Base-by-base conservation (phyloP, 2,797 vertebrate species). In the Scolopax bukidnonensis region DNA sequence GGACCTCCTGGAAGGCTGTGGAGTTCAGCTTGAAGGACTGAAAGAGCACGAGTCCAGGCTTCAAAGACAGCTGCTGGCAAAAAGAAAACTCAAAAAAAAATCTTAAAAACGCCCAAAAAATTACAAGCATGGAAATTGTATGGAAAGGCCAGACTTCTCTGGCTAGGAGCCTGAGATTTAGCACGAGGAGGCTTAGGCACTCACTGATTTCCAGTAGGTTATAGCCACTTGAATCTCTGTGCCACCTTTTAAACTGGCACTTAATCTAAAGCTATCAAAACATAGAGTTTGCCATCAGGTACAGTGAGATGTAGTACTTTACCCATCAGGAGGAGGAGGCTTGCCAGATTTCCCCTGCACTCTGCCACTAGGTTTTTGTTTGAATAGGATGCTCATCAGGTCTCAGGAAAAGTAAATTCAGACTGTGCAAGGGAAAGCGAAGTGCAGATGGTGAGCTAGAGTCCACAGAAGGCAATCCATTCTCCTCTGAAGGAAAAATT, bases 401-500 rank as follows among this genome's bases (percentile, higher is more conserved):
- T 33, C 73, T 82, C 32, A 47, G 64, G 73, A 92, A 94, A 73
- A 74, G 59, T 40, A 87, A 86, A 87, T 75, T 91, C 45, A 93
- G 87, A n/a, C 53, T 71, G 33, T 84, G 53, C 23, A 38, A 84
- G 21, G 30, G n/a, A 90, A 95, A 65, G 57, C 47, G 79, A 90
- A 86, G 57, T 33, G 67, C 85, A 92, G 84, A 69, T 87, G 74
- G 64, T 0, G 0, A 79, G 17, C 43, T 41, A 12, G 60, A 91
- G 56, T 30, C 41, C 80, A 18, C 16, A 77, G 77, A 71, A 87
- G 60, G 56, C 70, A 88, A 65, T 41, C 32, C 21, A n/a, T 78
- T 90, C 82, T 82, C 48, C 59, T 86, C 23, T 18, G 67, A 79
- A 78, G n/a, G 24, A 57, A 87, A 93, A 84, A 75, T 28, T 11